Evolutionary conservation across 2,797 vertebrate genomes (phyloP), one percentile per base, ranked within the genome.

Genomic region (Microctenopoma stevenorrisi): DNA sequence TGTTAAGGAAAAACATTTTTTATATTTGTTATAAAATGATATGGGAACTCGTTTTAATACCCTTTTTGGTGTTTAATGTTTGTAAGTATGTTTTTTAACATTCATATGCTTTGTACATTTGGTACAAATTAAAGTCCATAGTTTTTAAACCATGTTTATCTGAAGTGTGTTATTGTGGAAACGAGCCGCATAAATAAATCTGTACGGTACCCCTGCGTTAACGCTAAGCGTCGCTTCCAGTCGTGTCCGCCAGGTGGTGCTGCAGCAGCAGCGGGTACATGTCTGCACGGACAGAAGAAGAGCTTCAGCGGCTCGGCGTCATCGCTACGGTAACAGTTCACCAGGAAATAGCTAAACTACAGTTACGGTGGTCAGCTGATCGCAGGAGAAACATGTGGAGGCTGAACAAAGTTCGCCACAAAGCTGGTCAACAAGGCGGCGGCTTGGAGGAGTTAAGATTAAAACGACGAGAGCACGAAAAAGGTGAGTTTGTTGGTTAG

Each of bases 391-490:
- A 68, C 4, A 95, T 95, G 94, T 95, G 94, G 94, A 88, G 94
- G 51, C 68, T 94, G 30, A 92, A 84, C 43, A 83, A 78, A 73
- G 85, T 93, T 22, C 70, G 81, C 0, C 90, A 92, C 77, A 95
- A 93, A 88, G 78, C 82, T 18, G 82, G 82, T 15, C 74, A 58
- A 3, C 78, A 68, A 4, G 66, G 30, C 2, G 68, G 37, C 56
- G 76, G 64, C 49, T 40, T 85, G 53, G 92, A 93, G 50, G 90
- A 92, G 71, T 70, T 93, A 1, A 88, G 89, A 44, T 47, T 83
- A 33, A 94, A 88, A 81, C 92, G 86, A 38, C 85, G 94, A 66
- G 91, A 93, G 42, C 90, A 90, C 2, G 94, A 95, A 59, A 93
- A 78, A 89, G 85, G 94, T 92, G 22, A 73, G 48, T 38, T 4